These are phyloP conservation scores for Archilochus colubris DNA, from an alignment of 2,113 vertebrate species.

Conservation along the genomic window DNA sequence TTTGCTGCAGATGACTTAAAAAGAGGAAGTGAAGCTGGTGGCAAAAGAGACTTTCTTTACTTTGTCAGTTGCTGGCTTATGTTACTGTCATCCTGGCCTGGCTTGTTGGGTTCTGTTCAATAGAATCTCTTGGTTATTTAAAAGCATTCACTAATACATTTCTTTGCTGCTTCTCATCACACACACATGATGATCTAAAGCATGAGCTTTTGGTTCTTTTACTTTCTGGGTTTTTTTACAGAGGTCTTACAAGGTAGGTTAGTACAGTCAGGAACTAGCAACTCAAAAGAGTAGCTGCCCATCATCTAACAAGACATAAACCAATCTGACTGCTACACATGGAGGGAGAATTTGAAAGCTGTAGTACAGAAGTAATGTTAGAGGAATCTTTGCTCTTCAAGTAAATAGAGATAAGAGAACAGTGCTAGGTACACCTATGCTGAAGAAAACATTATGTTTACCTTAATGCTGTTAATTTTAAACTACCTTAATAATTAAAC, in stretches of 20 bases:
- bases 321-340: background rate
- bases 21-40: background rate
- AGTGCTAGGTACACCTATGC: background rate
- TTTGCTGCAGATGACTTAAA: background rate
- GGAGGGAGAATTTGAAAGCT: background rate
- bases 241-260: background rate
- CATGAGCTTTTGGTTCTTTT: background rate
- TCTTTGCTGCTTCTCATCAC: background rate
- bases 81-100: background rate
- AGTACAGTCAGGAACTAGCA: background rate
- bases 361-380: background rate
- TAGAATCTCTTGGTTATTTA: background rate
- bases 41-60: background rate
- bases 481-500: background rate
- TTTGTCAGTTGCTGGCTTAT: background rate
- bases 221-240: accelerated
- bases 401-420: background rate
- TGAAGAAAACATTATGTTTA: background rate
- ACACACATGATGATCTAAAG: background rate
- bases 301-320: background rate
- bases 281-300: background rate
- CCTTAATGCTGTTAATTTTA: background rate
- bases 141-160: background rate
- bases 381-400: background rate
- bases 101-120: background rate